A percentile compares a stretch with the other conserved stretches of the same genome.
These are phyloP conservation scores for Psephotus haematonotus DNA, from an alignment of 2,113 vertebrate genomes.

Conservation along the genomic window DNA sequence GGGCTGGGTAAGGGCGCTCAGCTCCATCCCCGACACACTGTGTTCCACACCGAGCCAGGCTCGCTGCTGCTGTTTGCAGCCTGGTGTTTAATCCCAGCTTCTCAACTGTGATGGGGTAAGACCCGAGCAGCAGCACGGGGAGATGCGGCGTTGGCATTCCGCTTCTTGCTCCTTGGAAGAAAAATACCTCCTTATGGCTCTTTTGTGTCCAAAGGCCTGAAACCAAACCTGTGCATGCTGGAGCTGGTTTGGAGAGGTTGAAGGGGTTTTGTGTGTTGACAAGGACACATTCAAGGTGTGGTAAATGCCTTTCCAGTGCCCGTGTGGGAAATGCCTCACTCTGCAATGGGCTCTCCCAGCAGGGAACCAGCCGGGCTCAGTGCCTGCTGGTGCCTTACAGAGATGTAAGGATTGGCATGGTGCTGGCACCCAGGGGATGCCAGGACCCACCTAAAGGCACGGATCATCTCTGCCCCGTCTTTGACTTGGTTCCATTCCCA, in stretches of 20 bases:
- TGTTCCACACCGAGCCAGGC: not conserved
- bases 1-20: conserved; percentile 80
- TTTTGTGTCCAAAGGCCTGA: not conserved
- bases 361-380: not conserved
- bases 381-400: not conserved
- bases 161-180: not conserved
- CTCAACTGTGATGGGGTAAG: accelerated
- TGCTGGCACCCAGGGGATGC: not conserved
- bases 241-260: not conserved
- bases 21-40: accelerated
- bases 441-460: not conserved
- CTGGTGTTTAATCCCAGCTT: not conserved
- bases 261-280: not conserved
- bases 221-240: not conserved
- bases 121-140: accelerated
- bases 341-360: not conserved
- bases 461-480: accelerated
- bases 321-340: accelerated
- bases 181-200: not conserved
- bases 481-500: not conserved
- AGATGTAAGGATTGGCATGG: not conserved
- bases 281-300: not conserved
- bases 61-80: not conserved
- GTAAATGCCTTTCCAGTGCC: not conserved
- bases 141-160: accelerated